Evolutionary conservation across 2,888 invertebrate species (phyloP).

Genomic region (Tetragnatha montana): DNA sequence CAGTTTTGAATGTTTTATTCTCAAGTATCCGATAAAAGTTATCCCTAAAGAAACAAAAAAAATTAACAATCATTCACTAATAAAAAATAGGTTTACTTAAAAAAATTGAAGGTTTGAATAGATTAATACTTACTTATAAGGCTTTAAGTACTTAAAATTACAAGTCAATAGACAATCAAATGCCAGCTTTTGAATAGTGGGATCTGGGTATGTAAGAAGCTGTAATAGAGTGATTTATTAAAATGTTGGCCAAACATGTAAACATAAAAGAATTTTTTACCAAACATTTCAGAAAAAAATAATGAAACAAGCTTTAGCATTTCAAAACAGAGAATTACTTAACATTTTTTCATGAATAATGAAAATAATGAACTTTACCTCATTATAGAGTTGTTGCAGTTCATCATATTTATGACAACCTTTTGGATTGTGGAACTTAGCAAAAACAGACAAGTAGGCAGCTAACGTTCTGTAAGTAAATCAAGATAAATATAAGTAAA

Average conservation of each 20-base stretch:
- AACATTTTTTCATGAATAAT: neutral
- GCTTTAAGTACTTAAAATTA: constrained; percentile 75
- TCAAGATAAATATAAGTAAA: neutral
- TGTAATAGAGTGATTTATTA: constrained; percentile 79
- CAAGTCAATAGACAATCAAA: constrained; percentile 89
- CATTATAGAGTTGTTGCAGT: constrained; percentile 79
- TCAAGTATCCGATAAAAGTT: constrained; percentile 88
- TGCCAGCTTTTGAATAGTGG: constrained; percentile 88
- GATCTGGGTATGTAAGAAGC: constrained; percentile 86
- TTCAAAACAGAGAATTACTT: neutral
- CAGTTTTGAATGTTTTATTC: constrained; percentile 90
- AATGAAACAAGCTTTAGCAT: neutral
- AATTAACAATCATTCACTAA: neutral
- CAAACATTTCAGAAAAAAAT: neutral
- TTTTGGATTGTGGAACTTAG: constrained; percentile 87
- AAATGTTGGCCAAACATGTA: neutral
- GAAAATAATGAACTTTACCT: constrained; percentile 42
- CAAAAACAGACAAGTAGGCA: constrained; percentile 84
- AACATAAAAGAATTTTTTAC: too few relatives aligned
- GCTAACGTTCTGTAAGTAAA: constrained; percentile 77
- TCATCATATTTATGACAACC: constrained; percentile 86
- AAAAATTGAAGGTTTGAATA: neutral
- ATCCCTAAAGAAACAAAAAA: constrained; percentile 78
- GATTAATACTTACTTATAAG: constrained; percentile 74
- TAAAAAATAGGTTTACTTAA: neutral